These are phyloP conservation scores for Coelogynopora nodosa DNA, from an alignment of 2,888 invertebrate genomes.

Conservation along the genomic window DNA sequence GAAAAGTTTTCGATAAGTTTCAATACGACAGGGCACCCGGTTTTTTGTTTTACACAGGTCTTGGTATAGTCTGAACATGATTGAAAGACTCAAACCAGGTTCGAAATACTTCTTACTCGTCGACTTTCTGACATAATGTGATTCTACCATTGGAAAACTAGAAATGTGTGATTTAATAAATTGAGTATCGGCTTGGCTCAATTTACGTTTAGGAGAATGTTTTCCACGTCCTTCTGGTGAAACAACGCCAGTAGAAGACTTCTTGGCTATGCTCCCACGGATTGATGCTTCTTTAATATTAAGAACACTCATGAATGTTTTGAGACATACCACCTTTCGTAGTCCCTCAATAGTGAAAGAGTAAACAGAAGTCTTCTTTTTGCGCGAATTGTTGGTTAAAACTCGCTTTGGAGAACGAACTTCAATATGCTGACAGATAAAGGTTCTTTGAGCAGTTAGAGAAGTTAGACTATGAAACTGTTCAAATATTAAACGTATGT, in stretches of 20 bases:
- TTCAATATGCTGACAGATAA: background rate
- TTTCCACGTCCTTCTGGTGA: background rate
- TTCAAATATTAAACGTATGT: background rate
- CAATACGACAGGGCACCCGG: background rate
- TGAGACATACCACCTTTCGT: background rate
- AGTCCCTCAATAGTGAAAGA: background rate
- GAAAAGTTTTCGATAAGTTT: background rate
- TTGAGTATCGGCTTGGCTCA: background rate
- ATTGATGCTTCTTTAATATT: background rate
- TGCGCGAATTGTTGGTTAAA: background rate
- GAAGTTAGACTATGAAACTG: background rate
- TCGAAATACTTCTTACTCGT: background rate
- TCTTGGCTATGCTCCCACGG: background rate
- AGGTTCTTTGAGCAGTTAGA: background rate
- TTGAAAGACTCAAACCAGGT: background rate
- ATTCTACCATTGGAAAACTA: background rate
- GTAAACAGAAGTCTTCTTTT: background rate
- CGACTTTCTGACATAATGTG: background rate
- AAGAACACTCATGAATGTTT: background rate
- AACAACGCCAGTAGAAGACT: background rate
- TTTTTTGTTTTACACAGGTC: background rate
- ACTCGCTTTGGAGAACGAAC: background rate
- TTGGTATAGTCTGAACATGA: background rate
- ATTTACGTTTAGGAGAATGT: background rate
- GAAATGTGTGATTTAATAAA: background rate